Evolutionary conservation across 1,140 invertebrate genomes (phyloP).

Genomic region (Muscidifurax raptorellus): DNA sequence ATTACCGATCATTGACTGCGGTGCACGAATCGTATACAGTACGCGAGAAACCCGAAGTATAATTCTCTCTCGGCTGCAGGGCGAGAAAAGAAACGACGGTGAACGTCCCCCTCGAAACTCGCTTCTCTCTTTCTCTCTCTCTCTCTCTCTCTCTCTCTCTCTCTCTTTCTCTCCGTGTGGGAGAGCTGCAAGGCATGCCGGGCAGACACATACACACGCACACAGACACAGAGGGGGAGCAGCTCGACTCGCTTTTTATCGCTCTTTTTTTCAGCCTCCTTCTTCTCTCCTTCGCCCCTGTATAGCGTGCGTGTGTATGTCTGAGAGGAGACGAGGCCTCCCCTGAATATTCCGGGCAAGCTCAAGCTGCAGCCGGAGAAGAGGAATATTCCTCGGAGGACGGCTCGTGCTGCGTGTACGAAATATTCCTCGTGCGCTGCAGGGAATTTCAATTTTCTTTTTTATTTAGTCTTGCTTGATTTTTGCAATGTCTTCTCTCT

Average conservation of each 20-base stretch:
- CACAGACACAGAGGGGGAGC: neutral
- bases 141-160: conserved; percentile 36
- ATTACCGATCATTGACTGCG: no score
- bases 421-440: neutral
- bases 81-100: neutral
- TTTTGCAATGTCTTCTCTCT: no score
- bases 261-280: conserved; percentile 22
- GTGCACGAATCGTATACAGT: no score
- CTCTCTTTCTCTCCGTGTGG: conserved; percentile 34
- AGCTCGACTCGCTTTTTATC: conserved; percentile 20
- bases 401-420: neutral
- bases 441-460: neutral
- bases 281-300: conserved; percentile 1
- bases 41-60: no score
- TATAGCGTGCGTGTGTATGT: neutral
- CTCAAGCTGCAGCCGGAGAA: neutral
- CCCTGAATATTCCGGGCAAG: neutral
- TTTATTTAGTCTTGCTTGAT: neutral
- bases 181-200: neutral
- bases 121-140: conserved; percentile 16
- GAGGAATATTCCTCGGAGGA: neutral
- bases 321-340: neutral
- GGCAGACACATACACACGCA: neutral
- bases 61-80: neutral
- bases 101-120: neutral